Percentiles rank a stretch among this genome's conserved stretches.
Conservation (phyloP, 2,888 invertebrate species). For the Charanyca ferruginea region DNA sequence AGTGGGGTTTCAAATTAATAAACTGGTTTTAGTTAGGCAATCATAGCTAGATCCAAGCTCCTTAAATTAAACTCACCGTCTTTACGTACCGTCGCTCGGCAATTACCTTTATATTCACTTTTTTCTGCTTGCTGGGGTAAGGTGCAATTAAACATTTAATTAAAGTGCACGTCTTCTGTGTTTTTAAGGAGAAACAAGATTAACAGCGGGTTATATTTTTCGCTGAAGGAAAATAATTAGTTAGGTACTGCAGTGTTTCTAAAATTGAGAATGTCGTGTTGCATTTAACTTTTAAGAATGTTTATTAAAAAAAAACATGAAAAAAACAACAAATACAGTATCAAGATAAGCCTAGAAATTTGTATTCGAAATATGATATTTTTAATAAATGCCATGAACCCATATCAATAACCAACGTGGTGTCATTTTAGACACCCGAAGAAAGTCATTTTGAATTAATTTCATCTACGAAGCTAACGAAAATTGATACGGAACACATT, state of each 20-base stretch:
- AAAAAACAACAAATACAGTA: too few relatives aligned
- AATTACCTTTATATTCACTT: constrained; percentile 39
- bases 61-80: constrained; percentile 33
- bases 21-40: constrained; percentile 24
- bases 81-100: constrained; percentile 11
- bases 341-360: too few relatives aligned
- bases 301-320: too few relatives aligned
- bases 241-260: not conserved
- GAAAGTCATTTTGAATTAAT: constrained; percentile 26
- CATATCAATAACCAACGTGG: not conserved
- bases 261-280: constrained; percentile 4
- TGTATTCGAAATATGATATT: too few relatives aligned
- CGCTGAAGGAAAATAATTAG: constrained; percentile 5
- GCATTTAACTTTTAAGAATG: not conserved
- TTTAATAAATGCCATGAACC: too few relatives aligned
- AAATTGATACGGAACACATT: constrained; percentile 10
- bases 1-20: constrained; percentile 29
- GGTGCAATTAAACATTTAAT: constrained; percentile 54
- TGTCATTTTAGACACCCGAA: not conserved
- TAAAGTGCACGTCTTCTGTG: constrained; percentile 38
- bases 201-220: constrained; percentile 16
- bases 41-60: constrained; percentile 27
- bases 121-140: constrained; percentile 30
- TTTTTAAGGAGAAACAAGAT: constrained; percentile 24
- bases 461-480: constrained; percentile 13